These are phyloP conservation scores for Budorcas taxicolor DNA, from an alignment of 2,113 vertebrate genomes.

Conservation along the genomic window DNA sequence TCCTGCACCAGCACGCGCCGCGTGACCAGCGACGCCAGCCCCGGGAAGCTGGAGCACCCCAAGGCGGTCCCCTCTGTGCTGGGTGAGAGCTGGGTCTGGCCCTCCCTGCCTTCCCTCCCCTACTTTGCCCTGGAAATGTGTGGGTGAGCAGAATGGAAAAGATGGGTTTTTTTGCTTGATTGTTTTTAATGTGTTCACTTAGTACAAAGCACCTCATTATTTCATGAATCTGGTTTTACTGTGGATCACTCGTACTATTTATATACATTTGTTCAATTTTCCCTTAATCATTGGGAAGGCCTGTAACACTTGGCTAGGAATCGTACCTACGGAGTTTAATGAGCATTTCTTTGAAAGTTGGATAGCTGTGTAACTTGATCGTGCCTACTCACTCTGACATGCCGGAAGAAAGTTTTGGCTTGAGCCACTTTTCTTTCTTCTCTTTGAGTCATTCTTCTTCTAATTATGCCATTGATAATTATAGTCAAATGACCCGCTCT, in stretches of 20 bases:
- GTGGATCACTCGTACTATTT: not conserved
- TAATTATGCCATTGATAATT: not conserved
- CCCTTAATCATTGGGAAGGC: not conserved
- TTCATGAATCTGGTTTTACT: not conserved
- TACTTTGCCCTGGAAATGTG: not conserved
- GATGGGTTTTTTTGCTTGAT: not conserved
- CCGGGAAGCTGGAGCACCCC: conserved; percentile 86
- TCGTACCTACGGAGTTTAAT: not conserved
- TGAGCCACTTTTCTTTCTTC: not conserved
- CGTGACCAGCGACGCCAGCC: conserved; percentile 73
- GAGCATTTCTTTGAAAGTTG: not conserved
- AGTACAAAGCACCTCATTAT: not conserved
- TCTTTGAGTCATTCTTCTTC: not conserved
- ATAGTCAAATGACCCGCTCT: not conserved
- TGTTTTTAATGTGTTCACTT: not conserved
- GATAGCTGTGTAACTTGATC: not conserved
- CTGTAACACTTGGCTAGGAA: not conserved
- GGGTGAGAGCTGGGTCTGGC: conserved; percentile 74
- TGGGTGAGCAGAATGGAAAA: not conserved
- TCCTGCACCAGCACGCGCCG: conserved; percentile 85
- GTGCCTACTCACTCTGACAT: not conserved
- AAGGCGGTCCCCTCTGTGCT: conserved; percentile 77
- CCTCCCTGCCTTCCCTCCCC: not conserved
- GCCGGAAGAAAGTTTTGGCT: not conserved
- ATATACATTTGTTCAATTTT: not conserved